phyloP scores from a whole-genome alignment of 2,113 vertebrate genomes.

The Trematocara variabile region DNA sequence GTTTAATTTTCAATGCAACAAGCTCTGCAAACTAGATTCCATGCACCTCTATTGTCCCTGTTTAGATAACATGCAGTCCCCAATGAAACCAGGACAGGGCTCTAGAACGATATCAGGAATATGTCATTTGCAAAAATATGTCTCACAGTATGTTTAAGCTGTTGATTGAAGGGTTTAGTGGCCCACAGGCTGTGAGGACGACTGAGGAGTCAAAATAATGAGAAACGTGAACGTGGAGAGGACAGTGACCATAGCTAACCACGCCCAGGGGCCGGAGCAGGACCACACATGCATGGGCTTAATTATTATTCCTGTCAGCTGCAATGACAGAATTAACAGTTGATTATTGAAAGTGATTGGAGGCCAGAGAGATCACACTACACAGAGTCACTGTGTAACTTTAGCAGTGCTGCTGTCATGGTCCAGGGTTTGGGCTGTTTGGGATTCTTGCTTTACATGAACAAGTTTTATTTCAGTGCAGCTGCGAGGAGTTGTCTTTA shows the following conservation, averaged over 20 bases:
- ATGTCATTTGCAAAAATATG: not conserved
- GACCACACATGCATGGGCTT: not conserved
- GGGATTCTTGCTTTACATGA: not conserved
- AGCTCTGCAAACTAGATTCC: not conserved
- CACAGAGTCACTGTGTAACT: not conserved
- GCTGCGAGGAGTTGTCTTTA: not conserved
- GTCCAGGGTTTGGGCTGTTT: not conserved
- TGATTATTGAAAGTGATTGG: not conserved
- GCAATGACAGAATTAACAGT: not conserved
- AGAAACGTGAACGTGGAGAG: not conserved
- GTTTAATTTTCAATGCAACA: not conserved
- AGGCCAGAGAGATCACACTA: not conserved
- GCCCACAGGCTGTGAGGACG: conserved; percentile 64
- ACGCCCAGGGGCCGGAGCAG: not conserved
- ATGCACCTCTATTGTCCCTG: not conserved
- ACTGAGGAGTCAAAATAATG: conserved; percentile 21
- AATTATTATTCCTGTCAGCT: not conserved
- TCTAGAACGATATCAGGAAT: not conserved
- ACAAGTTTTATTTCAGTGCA: not conserved
- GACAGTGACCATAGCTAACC: not conserved
- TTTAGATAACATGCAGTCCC: not conserved
- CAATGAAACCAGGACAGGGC: not conserved
- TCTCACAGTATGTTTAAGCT: not conserved
- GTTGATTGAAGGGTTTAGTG: not conserved
- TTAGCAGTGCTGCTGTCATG: not conserved